These are phyloP conservation scores for Triplophysa rosa DNA, from an alignment of 2,113 vertebrate genomes.

Conservation along the genomic window DNA sequence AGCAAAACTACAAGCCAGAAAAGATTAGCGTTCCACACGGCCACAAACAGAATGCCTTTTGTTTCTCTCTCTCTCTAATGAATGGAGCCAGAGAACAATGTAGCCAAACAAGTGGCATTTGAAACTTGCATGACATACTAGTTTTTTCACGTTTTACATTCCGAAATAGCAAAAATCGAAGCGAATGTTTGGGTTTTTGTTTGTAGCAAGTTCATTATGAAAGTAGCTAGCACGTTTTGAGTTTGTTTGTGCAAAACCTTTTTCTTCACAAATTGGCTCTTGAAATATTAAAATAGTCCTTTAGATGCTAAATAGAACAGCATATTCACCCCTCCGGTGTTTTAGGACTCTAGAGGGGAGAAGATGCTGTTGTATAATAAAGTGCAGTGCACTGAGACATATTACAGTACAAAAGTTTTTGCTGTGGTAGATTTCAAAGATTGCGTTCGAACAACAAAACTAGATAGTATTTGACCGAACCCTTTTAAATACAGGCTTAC, in stretches of 20 bases:
- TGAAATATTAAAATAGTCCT: conserved; percentile 25
- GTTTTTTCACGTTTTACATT: conserved; percentile 4
- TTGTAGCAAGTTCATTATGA: background rate
- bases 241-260: background rate
- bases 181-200: background rate
- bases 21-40: conserved; percentile 74
- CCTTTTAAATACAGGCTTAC: conserved; percentile 71
- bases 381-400: background rate
- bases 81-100: conserved; percentile 65
- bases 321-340: too few relatives aligned
- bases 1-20: conserved; percentile 75
- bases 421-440: conserved; percentile 32
- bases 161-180: background rate
- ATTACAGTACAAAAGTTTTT: background rate
- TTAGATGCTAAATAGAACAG: background rate
- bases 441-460: conserved; percentile 24
- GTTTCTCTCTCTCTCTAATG: conserved; percentile 71
- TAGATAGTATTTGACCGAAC: conserved; percentile 3
- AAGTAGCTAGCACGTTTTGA: background rate
- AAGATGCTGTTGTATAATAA: conserved; percentile 5
- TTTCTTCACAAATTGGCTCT: conserved; percentile 20
- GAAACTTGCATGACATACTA: conserved; percentile 22
- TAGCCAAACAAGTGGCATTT: conserved; percentile 42
- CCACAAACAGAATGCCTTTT: conserved; percentile 76
- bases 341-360: background rate